Evolutionary conservation across 2,888 invertebrate species (phyloP).

Genomic region (Deilephila elpenor): DNA sequence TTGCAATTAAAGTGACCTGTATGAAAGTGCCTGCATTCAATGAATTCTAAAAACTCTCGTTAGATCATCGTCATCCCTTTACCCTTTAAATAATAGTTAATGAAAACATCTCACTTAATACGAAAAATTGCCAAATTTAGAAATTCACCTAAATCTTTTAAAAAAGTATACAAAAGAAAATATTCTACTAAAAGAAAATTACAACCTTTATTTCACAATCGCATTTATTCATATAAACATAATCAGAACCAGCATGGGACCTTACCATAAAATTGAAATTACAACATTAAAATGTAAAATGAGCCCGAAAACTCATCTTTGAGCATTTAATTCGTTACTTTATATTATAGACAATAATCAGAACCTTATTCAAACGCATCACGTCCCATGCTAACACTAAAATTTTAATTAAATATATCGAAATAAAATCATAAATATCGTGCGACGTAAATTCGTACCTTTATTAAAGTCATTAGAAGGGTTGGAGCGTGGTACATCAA

Average conservation of each 20-base stretch:
- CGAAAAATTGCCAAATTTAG: too few species aligned
- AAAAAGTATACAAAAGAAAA: too few species aligned
- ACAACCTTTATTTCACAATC: not conserved
- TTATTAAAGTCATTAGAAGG: constrained; percentile 82
- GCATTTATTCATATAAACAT: not conserved
- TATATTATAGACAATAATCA: constrained; percentile 45
- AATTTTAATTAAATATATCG: constrained; percentile 83
- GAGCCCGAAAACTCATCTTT: not conserved
- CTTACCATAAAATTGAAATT: not conserved
- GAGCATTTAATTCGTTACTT: constrained; percentile 9
- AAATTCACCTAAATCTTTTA: too few species aligned
- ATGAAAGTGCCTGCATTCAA: too few species aligned
- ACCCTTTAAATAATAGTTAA: too few species aligned
- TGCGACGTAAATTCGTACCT: constrained; percentile 77
- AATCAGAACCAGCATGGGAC: not conserved
- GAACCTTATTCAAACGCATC: constrained; percentile 32
- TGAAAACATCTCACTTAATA: too few species aligned
- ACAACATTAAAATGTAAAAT: constrained; percentile 14
- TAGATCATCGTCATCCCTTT: too few species aligned
- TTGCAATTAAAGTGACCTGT: too few species aligned
- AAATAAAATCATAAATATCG: constrained; percentile 81
- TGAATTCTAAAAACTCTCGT: too few species aligned
- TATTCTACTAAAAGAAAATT: not conserved
- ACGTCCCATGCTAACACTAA: constrained; percentile 51
- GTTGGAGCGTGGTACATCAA: constrained; percentile 63